phyloP scores from a whole-genome alignment of 2,797 vertebrate species.

The Alca torda region DNA sequence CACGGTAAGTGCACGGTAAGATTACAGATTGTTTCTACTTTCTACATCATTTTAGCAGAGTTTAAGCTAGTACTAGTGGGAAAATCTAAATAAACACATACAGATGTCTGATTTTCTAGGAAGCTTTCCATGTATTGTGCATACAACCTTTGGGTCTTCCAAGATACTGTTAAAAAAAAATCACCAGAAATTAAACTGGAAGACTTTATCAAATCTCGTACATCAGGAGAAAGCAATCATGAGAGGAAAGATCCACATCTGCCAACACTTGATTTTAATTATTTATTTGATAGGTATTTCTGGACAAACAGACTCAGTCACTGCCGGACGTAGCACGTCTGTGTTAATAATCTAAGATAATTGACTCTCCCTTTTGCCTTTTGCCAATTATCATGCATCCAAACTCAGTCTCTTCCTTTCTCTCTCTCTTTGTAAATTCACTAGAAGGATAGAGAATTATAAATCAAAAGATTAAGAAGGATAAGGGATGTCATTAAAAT shows the following conservation, averaged over 20 bases:
- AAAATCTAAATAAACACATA: slow-evolving; percentile 60
- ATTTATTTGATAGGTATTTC: slow-evolving; percentile 71
- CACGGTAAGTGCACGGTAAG: slow-evolving; percentile 33
- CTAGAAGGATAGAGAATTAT: slow-evolving; percentile 13
- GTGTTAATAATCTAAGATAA: slow-evolving; percentile 74
- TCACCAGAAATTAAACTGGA: slow-evolving; percentile 4
- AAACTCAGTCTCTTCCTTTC: background rate
- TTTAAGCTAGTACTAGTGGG: background rate
- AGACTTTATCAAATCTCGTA: slow-evolving; percentile 10
- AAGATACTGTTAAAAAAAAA: background rate
- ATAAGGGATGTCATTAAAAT: slow-evolving; percentile 43
- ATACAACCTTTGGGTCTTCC: background rate
- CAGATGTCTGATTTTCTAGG: slow-evolving; percentile 46
- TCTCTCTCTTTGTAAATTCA: background rate
- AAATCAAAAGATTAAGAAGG: slow-evolving; percentile 45
- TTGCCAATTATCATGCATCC: slow-evolving; percentile 62
- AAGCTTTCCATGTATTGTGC: slow-evolving; percentile 15
- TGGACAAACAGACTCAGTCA: slow-evolving; percentile 69
- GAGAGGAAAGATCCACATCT: slow-evolving; percentile 47
- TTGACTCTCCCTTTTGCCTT: slow-evolving; percentile 64
- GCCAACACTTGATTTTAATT: slow-evolving; percentile 67
- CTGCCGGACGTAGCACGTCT: slow-evolving; percentile 65
- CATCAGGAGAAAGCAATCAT: slow-evolving; percentile 22
- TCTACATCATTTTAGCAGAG: background rate
- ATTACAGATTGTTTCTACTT: slow-evolving; percentile 65